These are phyloP conservation scores for Hormaphis cornu DNA, from an alignment of 1,140 invertebrate genomes.

Conservation along the genomic window DNA sequence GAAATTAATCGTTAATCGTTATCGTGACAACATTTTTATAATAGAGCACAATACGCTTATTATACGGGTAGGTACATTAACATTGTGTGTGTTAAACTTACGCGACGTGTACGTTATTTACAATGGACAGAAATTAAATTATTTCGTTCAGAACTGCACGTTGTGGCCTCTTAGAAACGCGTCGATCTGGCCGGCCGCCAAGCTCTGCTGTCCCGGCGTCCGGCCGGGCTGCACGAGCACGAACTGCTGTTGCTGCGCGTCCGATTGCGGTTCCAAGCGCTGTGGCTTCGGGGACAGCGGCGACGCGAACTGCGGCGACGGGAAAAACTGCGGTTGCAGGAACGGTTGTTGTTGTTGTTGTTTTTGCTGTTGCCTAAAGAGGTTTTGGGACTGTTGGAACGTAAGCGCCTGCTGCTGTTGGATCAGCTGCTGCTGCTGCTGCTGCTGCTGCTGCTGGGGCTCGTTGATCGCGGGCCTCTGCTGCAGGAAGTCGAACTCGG, in stretches of 20 bases:
- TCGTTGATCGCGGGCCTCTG: neutral
- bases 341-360: slow-evolving; percentile 44
- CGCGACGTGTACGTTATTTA: too few species aligned
- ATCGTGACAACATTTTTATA: too few species aligned
- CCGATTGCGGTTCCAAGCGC: slow-evolving; percentile 42
- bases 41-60: too few species aligned
- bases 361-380: slow-evolving; percentile 61
- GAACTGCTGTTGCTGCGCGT: slow-evolving; percentile 44
- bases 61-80: too few species aligned
- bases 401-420: slow-evolving; percentile 55
- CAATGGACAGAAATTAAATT: slow-evolving; percentile 9
- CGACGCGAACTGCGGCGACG: slow-evolving; percentile 32
- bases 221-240: slow-evolving; percentile 53
- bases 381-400: slow-evolving; percentile 60
- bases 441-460: slow-evolving; percentile 19
- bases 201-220: slow-evolving; percentile 30
- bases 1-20: too few species aligned
- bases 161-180: slow-evolving; percentile 65
- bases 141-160: slow-evolving; percentile 35
- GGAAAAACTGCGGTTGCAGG: slow-evolving; percentile 51
- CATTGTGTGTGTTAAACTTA: too few species aligned
- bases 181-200: slow-evolving; percentile 57
- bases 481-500: slow-evolving; percentile 32
- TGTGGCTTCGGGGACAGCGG: neutral
- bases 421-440: slow-evolving; percentile 54